Conservation (phyloP, 2,113 vertebrate species). For the Isurus oxyrinchus region DNA sequence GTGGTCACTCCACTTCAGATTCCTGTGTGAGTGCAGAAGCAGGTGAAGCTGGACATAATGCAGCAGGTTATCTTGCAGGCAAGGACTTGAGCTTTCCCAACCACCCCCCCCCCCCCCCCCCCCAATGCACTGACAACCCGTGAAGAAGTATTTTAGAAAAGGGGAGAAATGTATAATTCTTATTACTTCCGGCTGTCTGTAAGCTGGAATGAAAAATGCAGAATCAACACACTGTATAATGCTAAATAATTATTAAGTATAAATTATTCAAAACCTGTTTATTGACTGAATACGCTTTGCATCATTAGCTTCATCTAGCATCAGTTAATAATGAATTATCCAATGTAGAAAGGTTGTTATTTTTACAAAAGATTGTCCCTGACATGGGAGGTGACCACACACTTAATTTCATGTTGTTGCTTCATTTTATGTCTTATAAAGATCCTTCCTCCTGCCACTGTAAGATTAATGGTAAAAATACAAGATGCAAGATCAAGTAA, state of each 20-base stretch:
- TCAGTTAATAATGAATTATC: background rate
- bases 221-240: background rate
- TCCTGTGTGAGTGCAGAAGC: background rate
- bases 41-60: background rate
- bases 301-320: background rate
- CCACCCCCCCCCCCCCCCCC: no score
- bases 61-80: background rate
- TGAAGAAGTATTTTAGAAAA: background rate
- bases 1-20: background rate
- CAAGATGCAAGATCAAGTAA: background rate
- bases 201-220: constrained; percentile 9
- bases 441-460: background rate
- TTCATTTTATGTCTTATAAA: background rate
- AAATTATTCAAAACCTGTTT: constrained; percentile 8
- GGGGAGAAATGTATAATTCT: background rate
- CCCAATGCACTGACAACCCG: background rate
- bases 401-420: background rate
- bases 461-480: background rate
- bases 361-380: background rate
- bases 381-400: background rate
- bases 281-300: background rate
- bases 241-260: constrained; percentile 2
- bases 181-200: background rate
- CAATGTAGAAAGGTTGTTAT: background rate
- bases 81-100: background rate